Conservation (phyloP, 2,797 vertebrate species). For the Sebastes paucispinis region DNA sequence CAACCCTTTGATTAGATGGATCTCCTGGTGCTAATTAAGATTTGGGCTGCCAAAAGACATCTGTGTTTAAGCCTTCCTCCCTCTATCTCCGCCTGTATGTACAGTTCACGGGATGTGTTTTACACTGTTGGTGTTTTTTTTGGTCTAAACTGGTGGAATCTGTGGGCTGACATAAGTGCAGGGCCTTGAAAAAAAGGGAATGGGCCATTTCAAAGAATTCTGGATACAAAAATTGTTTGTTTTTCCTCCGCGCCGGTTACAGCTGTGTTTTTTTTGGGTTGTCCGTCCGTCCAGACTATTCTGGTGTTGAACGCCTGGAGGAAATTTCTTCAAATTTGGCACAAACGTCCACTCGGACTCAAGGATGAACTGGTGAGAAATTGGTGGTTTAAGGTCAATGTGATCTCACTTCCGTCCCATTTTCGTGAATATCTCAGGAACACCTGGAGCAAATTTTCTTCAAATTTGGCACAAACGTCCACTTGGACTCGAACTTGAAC, state of each 20-base stretch:
- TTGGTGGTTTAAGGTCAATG: fast-evolving
- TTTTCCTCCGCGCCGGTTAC: too few species aligned
- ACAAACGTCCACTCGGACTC: too few species aligned
- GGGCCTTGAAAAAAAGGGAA: not conserved
- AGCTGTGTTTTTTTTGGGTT: too few species aligned
- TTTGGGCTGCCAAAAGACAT: conserved; percentile 66
- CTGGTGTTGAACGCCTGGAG: too few species aligned
- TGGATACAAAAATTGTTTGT: not conserved
- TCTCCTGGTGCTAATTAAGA: conserved; percentile 75
- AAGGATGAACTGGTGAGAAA: too few species aligned
- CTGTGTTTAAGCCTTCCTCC: conserved; percentile 58
- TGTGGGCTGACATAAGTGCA: not conserved
- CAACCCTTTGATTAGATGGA: conserved; percentile 75
- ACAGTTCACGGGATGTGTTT: not conserved
- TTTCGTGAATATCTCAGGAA: too few species aligned
- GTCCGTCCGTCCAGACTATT: too few species aligned
- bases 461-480: too few species aligned
- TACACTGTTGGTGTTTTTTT: not conserved
- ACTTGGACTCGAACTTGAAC: too few species aligned
- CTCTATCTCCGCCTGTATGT: not conserved
- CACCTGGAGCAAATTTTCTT: fast-evolving
- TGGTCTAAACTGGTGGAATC: not conserved
- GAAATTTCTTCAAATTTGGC: too few species aligned
- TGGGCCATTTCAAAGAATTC: not conserved
- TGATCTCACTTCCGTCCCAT: too few species aligned